Evolutionary conservation across 2,888 invertebrate species (phyloP).

Genomic region (Thelaira solivaga): DNA sequence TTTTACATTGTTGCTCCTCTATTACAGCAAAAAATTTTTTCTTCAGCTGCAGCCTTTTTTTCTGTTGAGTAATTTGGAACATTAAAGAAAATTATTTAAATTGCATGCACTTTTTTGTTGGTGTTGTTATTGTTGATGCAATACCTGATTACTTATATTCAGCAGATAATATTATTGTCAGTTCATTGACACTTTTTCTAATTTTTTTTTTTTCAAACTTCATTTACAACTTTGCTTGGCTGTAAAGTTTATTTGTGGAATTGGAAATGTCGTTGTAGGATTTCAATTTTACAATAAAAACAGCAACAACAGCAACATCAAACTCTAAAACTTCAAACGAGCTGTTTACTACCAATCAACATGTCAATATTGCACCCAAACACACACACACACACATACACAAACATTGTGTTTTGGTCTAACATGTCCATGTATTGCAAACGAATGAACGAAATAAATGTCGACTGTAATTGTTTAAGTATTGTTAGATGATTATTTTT

Average conservation of each 20-base stretch:
- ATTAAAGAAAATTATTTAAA: not conserved
- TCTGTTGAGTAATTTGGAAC: too few relatives aligned
- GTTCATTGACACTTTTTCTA: slow-evolving; percentile 47
- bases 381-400: too few relatives aligned
- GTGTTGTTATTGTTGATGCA: not conserved
- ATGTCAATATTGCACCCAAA: slow-evolving; percentile 1
- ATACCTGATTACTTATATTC: slow-evolving; percentile 8
- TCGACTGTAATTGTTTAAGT: slow-evolving; percentile 44
- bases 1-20: too few relatives aligned
- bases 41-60: too few relatives aligned
- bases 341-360: too few relatives aligned
- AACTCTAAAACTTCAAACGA: not conserved
- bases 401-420: slow-evolving; percentile 37
- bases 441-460: slow-evolving; percentile 2
- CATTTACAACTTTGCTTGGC: slow-evolving; percentile 10
- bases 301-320: slow-evolving; percentile 2
- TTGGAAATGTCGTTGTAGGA: slow-evolving; percentile 31
- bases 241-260: not conserved
- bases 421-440: slow-evolving; percentile 35
- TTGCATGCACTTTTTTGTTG: slow-evolving; percentile 15
- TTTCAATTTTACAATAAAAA: slow-evolving; percentile 17
- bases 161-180: not conserved
- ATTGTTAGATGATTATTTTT: slow-evolving; percentile 17
- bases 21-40: too few relatives aligned
- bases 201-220: not conserved